A percentile compares a stretch with the other conserved stretches of the same genome.
Evolutionary conservation across 2,113 vertebrate genomes (phyloP).

Genomic region (Elanus axillaris): DNA sequence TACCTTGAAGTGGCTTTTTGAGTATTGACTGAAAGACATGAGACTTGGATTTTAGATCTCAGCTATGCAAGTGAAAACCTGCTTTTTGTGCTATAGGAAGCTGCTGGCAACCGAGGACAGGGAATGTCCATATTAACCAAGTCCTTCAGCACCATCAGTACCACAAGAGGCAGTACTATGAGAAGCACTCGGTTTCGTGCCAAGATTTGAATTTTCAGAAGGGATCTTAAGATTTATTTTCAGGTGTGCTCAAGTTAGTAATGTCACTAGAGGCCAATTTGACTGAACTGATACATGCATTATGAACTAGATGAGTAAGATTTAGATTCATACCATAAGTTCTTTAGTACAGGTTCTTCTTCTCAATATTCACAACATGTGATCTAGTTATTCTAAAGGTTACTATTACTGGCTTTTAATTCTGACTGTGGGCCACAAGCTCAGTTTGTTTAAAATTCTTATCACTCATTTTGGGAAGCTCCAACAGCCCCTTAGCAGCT

Average conservation of each 20-base stretch:
- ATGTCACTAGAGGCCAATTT: not conserved
- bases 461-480: not conserved
- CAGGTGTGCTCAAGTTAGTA: not conserved
- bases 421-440: not conserved
- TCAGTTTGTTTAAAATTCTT: not conserved
- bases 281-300: not conserved
- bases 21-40: not conserved
- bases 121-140: not conserved
- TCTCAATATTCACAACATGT: not conserved
- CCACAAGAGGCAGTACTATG: not conserved
- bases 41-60: not conserved
- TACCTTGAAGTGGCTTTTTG: not conserved
- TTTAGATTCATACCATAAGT: not conserved
- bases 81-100: not conserved
- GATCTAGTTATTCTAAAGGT: not conserved
- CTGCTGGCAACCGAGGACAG: not conserved
- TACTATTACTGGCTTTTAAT: not conserved
- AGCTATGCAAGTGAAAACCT: not conserved
- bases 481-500: not conserved
- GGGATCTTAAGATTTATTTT: not conserved
- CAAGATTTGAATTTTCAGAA: not conserved
- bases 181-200: not conserved
- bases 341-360: not conserved
- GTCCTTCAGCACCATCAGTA: not conserved
- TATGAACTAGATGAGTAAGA: not conserved